A percentile compares a stretch with the other conserved stretches of the same genome.
Evolutionary conservation across 2,113 vertebrate species (phyloP).

Genomic region (mouse (Mus musculus)): GRCm39 chr7:48855001-48855500

Average conservation of each 20-base stretch:
- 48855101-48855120: too few relatives aligned
- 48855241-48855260: fast-evolving
- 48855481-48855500: background rate
- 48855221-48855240: background rate
- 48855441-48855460: background rate
- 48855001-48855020: too few relatives aligned
- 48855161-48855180: too few relatives aligned
- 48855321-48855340: background rate
- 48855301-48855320: background rate
- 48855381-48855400: background rate
- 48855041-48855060: too few relatives aligned
- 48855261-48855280: fast-evolving
- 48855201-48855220: background rate
- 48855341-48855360: background rate
- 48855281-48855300: background rate
- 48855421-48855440: background rate
- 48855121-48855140: too few relatives aligned
- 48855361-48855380: background rate
- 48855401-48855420: background rate
- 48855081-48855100: too few relatives aligned
- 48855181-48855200: background rate
- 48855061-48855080: too few relatives aligned
- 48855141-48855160: background rate
- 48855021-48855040: too few relatives aligned
- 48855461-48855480: background rate